Base-by-base conservation (phyloP, 2,888 invertebrate species). In the Eupithecia subumbrata region DNA sequence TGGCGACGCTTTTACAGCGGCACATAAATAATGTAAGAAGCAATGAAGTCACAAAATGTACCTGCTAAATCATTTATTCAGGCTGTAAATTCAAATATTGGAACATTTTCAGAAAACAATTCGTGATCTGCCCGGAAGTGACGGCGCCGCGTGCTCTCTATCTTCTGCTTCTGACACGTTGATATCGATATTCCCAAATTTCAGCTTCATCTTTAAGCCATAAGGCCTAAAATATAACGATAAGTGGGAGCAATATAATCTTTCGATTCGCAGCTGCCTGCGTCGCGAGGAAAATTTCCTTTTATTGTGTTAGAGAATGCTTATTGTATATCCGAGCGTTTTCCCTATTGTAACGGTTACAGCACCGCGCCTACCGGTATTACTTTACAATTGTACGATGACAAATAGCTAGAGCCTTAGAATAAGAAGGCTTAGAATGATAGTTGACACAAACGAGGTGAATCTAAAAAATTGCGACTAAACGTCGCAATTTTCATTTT, bases 231-330 rank as follows among this genome's bases (percentile, higher is more conserved):
- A 88, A 86, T 89, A 81, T 84, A 86, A 83, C 82, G 81, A 81
- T 80, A 82, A 79, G 75, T 79, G 77, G 80, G 75, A 82, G 79
- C 78, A 83, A 87, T 89, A 88, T 87, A 87, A 88, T 89, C 87
- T 89, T 90, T 88, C 86, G 85, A 84, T 85, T 83, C 85, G 79
- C 82, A 84, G 85, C 85, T 80, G 84, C 81, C 82, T 85, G 82
- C 85, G 87, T 87, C 86, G 85, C 86, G 84, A 89, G 87, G 89
- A 90, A 90, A 90, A 89, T 90, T 90, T 89, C 88, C 88, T 90
- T 91, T 92, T 92, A 93, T 93, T 92, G 90, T 92, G 89, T 92
- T 91, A 91, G 91, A 84, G 87, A 92, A 90, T 89, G 89, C 91
- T 92, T 91, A 93, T 92, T 91, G 92, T 92, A 90, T 89, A 91